phyloP scores from a whole-genome alignment of 2,888 invertebrate species.

The Calameuta filiformis region DNA sequence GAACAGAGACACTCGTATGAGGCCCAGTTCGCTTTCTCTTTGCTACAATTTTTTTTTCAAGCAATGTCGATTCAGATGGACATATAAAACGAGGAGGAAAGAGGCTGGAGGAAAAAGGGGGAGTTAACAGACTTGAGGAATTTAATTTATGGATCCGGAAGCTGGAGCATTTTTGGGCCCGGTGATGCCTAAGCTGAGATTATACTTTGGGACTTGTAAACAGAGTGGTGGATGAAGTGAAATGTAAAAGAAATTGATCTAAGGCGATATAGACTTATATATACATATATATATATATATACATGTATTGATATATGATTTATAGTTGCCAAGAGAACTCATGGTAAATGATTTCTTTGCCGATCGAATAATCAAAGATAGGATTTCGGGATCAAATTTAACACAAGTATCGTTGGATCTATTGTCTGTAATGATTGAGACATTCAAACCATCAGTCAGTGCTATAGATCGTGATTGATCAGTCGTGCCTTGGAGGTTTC shows the following conservation, averaged over 20 bases:
- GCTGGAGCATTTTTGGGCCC: not conserved
- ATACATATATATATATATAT: no score
- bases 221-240: not conserved
- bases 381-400: not conserved
- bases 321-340: not conserved
- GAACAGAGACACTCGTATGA: not conserved
- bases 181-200: not conserved
- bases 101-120: not conserved
- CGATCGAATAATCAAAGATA: not conserved
- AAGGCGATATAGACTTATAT: not conserved
- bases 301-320: not conserved
- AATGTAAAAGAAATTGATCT: not conserved
- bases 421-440: not conserved
- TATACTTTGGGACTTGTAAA: not conserved
- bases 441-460: not conserved
- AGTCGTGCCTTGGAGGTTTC: not conserved
- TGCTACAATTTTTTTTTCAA: not conserved
- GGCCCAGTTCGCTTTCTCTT: not conserved
- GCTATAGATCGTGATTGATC: not conserved
- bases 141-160: slow-evolving; percentile 5
- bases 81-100: not conserved
- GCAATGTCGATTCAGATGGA: not conserved
- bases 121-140: not conserved
- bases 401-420: not conserved
- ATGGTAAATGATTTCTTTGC: not conserved